A percentile compares a stretch with the other conserved stretches of the same genome.
phyloP scores from a whole-genome alignment of 1,140 invertebrate genomes.

The Cotesia vestalis region DNA sequence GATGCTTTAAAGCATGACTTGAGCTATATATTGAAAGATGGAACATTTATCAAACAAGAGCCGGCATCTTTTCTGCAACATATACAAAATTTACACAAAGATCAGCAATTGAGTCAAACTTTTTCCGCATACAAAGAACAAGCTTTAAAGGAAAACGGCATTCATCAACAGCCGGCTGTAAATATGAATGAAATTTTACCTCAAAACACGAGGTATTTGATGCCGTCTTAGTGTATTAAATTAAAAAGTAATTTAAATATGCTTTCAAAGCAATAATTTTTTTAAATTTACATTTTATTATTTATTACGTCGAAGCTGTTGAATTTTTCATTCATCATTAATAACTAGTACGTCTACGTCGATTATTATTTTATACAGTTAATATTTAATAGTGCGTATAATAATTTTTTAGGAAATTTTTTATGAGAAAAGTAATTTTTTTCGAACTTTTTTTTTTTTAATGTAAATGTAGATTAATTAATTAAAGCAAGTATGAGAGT shows the following conservation, averaged over 20 bases:
- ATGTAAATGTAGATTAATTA: neutral
- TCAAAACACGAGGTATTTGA: constrained; percentile 63
- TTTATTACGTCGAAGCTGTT: too few species aligned
- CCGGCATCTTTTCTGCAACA: constrained; percentile 54
- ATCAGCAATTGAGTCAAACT: constrained; percentile 56
- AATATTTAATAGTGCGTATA: too few species aligned
- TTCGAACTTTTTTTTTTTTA: neutral
- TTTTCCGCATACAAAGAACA: constrained; percentile 61
- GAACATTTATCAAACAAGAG: constrained; percentile 55
- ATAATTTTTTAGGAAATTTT: too few species aligned
- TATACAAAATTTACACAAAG: constrained; percentile 60
- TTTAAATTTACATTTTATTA: neutral
- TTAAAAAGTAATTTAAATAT: constrained; percentile 27
- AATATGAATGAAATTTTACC: constrained; percentile 64
- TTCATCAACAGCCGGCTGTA: constrained; percentile 57
- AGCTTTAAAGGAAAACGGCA: constrained; percentile 51
- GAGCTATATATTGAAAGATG: constrained; percentile 55
- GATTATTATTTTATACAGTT: too few species aligned
- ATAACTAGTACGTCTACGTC: too few species aligned
- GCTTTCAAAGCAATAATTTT: constrained; percentile 36
- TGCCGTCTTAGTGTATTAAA: constrained; percentile 58
- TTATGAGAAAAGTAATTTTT: neutral
- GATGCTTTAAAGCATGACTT: constrained; percentile 54
- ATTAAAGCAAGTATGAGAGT: neutral
- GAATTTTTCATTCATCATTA: too few species aligned